Base-by-base conservation (phyloP, 2,888 invertebrate species). In the Tenthredo notha region DNA sequence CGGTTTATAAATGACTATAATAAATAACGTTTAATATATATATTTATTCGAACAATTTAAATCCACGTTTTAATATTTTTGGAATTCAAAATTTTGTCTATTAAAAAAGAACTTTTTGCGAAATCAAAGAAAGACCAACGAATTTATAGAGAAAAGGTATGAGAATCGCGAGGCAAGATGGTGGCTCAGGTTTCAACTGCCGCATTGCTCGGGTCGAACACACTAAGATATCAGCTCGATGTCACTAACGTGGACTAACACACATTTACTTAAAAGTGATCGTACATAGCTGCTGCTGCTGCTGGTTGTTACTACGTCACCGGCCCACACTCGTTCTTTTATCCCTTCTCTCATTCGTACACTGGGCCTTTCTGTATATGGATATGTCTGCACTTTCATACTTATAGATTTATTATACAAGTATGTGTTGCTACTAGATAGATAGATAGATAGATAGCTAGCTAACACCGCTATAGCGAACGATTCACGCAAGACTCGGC, bases 181-280 rank as follows among this genome's bases (percentile, higher is more conserved):
- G 83, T 83, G 83, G 83, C 83, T 83, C 83, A 47, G 83, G 83
- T 83, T 83, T 83, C 83, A 83, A 83, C 83, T 83, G 83, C 83
- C 83, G 83, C 47, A 83, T 83, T 83, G 67, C 83, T 80, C 67
- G 43, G 67, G 15, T 67, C 50, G 67, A 47, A 65, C 50, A 83
- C 70, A 83, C 67, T 40, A 47, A 65, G 65, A 83, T 37, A 83
- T 25, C 65, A 50, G 83, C 83, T 83, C 83, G 83, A 83, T 83
- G 67, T 70, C 83, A 67, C 83, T 65, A 47, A 83, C 83, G 70
- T 7, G 6, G 10, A 83, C 83, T 9, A 43, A 67, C 43, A 67
- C 43, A 67, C 47, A 50, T 9, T 77, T 15, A 74, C 72, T 74
- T 18, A 33, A 43, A 83, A 67, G 80, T 80, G 80, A 80, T 80